Percentiles rank a stretch among this genome's conserved stretches.
Evolutionary conservation across 2,113 vertebrate genomes (phyloP).

Genomic region (Zapus hudsonius): DNA sequence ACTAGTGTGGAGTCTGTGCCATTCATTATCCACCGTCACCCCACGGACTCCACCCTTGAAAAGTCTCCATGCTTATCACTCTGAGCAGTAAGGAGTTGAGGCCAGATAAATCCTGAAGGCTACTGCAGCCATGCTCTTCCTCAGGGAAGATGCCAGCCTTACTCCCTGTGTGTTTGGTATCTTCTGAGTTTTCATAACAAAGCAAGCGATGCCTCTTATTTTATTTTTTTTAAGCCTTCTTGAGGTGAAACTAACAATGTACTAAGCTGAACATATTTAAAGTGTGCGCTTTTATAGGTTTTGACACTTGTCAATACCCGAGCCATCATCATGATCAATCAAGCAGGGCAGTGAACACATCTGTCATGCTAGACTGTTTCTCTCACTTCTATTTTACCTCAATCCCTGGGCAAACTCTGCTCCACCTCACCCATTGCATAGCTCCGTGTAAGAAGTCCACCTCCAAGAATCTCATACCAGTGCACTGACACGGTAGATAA

Average conservation of each 20-base stretch:
- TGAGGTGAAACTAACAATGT: background rate
- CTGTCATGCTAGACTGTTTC: background rate
- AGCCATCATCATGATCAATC: fast-evolving
- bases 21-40: background rate
- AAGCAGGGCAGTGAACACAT: fast-evolving
- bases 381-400: fast-evolving
- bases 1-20: background rate
- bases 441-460: background rate
- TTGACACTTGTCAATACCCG: background rate
- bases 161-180: background rate
- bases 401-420: background rate
- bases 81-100: background rate
- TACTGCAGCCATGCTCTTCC: background rate
- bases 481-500: no score
- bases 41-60: background rate
- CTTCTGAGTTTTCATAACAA: slow-evolving; percentile 26
- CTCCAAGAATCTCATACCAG: background rate
- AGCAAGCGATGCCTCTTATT: background rate
- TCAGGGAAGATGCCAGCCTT: background rate
- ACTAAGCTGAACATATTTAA: background rate
- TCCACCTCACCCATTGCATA: background rate
- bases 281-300: background rate
- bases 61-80: background rate
- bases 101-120: slow-evolving; percentile 17
- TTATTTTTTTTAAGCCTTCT: background rate